Base-by-base conservation (phyloP, 2,113 vertebrate genomes). In the Anser cygnoides region DNA sequence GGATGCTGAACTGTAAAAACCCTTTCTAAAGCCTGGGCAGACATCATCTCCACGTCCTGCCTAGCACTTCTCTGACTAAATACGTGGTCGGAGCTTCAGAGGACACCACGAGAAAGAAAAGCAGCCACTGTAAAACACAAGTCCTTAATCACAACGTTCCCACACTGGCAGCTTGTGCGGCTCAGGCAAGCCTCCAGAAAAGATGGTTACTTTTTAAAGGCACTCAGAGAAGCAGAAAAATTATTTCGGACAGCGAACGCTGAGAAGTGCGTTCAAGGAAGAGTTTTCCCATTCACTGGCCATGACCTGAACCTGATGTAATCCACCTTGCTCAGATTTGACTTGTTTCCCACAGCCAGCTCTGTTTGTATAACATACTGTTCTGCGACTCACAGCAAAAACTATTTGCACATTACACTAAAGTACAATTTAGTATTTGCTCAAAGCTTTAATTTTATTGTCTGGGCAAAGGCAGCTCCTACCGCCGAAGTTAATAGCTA, bases 391-490 rank as follows among this genome's bases (percentile, higher is more conserved):
- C 88, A 31, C 94, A 91, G 95, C 90, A 95, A 96, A 84, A 94
- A 81, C 74, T 96, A 94, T 97, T 96, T 97, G 94, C 83, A 94
- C 92, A 71, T 67, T 72, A 79, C 61, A 77, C 76, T 85, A 46
- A 94, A 96, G 86, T 67, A 93, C 0, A n/a, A 90, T 85, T 89
- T 94, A 92, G 88, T 97, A 92, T 97, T 96, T 96, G 95, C 84
- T 96, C 87, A 97, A 97, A 97, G 93, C 74, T 94, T 95, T 90
- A 55, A 4, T 93, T 97, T 96, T 92, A 96, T 95, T 96, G 95
- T 94, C 89, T 79, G 81, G 84, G 95, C 91, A 90, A 95, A 91
- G 93, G 87, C 89, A 85, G 94, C 92, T 96, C 92, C 95, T 87
- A 73, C 41, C 84, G 65, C 87, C 41, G 58, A 80, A 95, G 95